Base-by-base conservation (phyloP, 2,113 vertebrate species). In the Platichthys flesus region DNA sequence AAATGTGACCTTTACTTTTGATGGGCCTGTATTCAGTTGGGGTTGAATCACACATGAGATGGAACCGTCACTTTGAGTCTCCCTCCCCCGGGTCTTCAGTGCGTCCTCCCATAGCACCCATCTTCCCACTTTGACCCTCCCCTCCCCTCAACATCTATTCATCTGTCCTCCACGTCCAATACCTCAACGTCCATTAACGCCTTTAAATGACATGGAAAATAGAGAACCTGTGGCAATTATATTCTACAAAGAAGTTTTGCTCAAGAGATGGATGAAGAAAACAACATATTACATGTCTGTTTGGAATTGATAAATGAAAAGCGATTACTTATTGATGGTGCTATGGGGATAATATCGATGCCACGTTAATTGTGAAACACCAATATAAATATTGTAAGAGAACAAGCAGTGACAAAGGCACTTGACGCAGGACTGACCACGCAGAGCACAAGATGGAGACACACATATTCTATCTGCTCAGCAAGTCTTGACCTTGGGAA, bases 401-500 rank as follows among this genome's bases (percentile, higher is more conserved):
- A 20, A 54, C 52, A 3, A 54, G n/a, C 49, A 51, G 13, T 55
- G 20, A 24, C n/a, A 21, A 13, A 54, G 52, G 18, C 16, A 51
- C 47, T 10, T 10, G n/a, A 54, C 3, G 51, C 8, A n/a, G 7
- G 20, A 54, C 18, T 21, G 21, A 54, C 0, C 52, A 54, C 14
- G 3, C 23, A 12, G 23, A 24, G 5, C 54, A 56, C 7, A 58
- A 28, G 37, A 24, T 23, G 16, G 18, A 23, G 13, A 49, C 15
- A 63, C 9, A 49, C 15, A 63, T 7, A 64, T 3, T 31, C 1
- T 40, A 62, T 26, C 26, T 83, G 70, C 75, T 74, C 74, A 54
- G 71, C 67, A 64, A 7, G 58, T 71, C 63, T 35, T 67, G 57
- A 69, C 71, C 52, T 84, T 71, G 61, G 35, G 60, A 79, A 71